These are phyloP conservation scores for Oncorhynchus clarkii DNA, from an alignment of 2,113 vertebrate genomes.

Conservation along the genomic window DNA sequence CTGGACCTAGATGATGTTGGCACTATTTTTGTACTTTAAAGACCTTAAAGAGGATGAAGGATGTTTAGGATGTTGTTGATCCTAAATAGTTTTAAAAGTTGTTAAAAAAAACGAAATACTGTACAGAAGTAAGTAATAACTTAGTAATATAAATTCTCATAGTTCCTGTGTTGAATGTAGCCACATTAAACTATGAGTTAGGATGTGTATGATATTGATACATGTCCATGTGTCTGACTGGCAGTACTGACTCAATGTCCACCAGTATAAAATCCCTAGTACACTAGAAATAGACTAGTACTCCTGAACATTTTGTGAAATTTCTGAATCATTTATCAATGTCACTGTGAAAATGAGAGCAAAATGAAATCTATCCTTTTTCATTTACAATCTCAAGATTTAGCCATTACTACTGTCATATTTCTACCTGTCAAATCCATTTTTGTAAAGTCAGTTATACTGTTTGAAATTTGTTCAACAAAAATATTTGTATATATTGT, in stretches of 20 bases:
- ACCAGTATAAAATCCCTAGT: too few relatives aligned
- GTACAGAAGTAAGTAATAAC: background rate
- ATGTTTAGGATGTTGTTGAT: slow-evolving; percentile 1
- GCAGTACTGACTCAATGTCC: too few relatives aligned
- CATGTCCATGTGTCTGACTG: too few relatives aligned
- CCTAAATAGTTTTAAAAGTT: background rate
- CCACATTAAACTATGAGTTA: too few relatives aligned
- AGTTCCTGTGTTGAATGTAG: background rate
- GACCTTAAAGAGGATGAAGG: background rate
- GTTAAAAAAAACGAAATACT: slow-evolving; percentile 1
- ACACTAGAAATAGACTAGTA: too few relatives aligned
- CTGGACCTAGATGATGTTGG: background rate
- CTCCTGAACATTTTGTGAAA: too few relatives aligned
- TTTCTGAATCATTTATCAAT: too few relatives aligned
- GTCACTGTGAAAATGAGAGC: too few relatives aligned
- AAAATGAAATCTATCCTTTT: too few relatives aligned
- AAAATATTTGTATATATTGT: slow-evolving; percentile 8
- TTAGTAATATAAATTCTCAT: background rate
- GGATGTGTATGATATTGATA: too few relatives aligned
- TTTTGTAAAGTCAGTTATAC: background rate
- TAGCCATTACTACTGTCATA: background rate
- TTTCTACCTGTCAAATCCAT: background rate
- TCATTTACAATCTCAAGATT: too few relatives aligned
- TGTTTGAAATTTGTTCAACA: background rate
- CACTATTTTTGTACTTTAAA: background rate